These are phyloP conservation scores for Trogon melanurus DNA, from an alignment of 2,113 vertebrate genomes.

Conservation along the genomic window DNA sequence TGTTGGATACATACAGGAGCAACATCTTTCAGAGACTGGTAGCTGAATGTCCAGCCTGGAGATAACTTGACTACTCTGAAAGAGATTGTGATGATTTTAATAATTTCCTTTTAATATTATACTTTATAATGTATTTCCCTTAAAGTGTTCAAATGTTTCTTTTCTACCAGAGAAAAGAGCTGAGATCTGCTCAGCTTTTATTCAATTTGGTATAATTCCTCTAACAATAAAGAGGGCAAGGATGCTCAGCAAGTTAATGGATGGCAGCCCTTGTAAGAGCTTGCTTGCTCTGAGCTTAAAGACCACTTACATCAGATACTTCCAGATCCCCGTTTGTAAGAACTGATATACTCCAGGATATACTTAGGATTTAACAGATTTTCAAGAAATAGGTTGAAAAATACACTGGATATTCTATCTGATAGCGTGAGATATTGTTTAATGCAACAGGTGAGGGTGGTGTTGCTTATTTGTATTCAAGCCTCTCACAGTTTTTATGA, in stretches of 20 bases:
- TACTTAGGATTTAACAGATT: neutral
- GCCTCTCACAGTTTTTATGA: neutral
- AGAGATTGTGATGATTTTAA: neutral
- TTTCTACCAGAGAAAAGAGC: neutral
- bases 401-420: neutral
- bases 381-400: neutral
- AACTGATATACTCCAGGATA: neutral
- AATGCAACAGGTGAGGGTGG: neutral
- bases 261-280: neutral
- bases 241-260: neutral
- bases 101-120: neutral
- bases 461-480: neutral
- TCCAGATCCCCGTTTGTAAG: neutral
- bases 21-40: neutral
- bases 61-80: neutral
- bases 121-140: neutral
- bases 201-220: neutral
- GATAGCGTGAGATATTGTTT: neutral
- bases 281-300: neutral
- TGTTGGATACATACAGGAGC: neutral
- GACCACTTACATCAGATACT: neutral
- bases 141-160: neutral
- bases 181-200: neutral
- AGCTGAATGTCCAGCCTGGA: neutral
- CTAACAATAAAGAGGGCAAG: neutral